phyloP scores from a whole-genome alignment of 2,797 vertebrate genomes.

The Cetoscarus ocellatus region DNA sequence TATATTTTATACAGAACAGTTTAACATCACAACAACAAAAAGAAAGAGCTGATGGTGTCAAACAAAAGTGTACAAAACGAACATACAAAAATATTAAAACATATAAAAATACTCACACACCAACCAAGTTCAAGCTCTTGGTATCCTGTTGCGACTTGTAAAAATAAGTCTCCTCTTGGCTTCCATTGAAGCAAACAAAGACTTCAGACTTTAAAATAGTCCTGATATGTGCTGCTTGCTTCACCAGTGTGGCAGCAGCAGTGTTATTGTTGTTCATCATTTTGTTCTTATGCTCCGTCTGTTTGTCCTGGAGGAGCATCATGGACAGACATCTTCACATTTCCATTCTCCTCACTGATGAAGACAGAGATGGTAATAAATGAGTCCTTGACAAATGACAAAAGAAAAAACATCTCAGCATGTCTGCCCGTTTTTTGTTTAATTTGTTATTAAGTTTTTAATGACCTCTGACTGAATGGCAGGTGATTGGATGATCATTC shows the following conservation, averaged over 20 bases:
- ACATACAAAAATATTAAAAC: conserved; percentile 1
- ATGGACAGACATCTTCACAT: conserved; percentile 18
- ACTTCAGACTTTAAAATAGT: conserved; percentile 11
- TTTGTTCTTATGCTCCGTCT: conserved; percentile 3
- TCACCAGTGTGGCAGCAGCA: background rate
- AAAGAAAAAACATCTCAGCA: too few species aligned
- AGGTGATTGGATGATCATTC: too few species aligned
- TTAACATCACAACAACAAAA: background rate
- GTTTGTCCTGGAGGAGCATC: conserved; percentile 15
- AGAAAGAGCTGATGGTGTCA: background rate
- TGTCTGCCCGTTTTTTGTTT: too few species aligned
- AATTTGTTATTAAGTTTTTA: too few species aligned
- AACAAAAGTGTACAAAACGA: background rate
- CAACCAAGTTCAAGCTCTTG: conserved; percentile 5
- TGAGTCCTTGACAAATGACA: background rate
- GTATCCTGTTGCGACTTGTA: conserved; percentile 9
- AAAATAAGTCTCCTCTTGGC: conserved; percentile 24
- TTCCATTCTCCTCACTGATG: conserved; percentile 39
- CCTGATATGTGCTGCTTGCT: conserved; percentile 4
- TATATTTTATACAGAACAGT: too few species aligned
- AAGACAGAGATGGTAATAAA: conserved; percentile 5
- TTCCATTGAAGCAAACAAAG: conserved; percentile 34
- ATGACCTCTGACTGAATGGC: too few species aligned
- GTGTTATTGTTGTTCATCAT: conserved; percentile 1
- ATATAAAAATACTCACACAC: background rate